phyloP scores from a whole-genome alignment of 1,140 invertebrate genomes.

The Drosophila elegans region DNA sequence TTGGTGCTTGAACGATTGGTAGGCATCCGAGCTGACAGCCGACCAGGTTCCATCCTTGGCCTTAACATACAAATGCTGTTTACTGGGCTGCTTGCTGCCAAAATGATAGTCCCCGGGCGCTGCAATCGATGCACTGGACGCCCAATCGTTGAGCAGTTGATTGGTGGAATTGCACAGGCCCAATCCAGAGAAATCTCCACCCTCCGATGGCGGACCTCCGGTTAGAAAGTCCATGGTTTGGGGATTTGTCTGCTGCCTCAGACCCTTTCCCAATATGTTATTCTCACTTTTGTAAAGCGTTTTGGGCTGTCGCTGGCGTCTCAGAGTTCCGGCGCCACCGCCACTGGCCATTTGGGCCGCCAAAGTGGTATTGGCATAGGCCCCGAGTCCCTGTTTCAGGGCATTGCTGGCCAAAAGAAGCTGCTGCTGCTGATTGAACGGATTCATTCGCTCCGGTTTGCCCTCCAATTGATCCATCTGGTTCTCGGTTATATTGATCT shows the following conservation, averaged over 20 bases:
- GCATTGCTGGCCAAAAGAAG: slow-evolving; percentile 78
- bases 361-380: slow-evolving; percentile 80
- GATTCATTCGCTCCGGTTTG: slow-evolving; percentile 66
- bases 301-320: slow-evolving; percentile 81
- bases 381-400: slow-evolving; percentile 75
- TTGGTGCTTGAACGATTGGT: slow-evolving; percentile 73
- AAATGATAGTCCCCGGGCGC: slow-evolving; percentile 78
- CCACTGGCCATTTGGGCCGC: slow-evolving; percentile 77
- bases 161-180: slow-evolving; percentile 79
- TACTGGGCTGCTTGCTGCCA: slow-evolving; percentile 78
- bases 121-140: slow-evolving; percentile 73
- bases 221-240: slow-evolving; percentile 65
- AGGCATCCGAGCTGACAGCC: slow-evolving; percentile 79
- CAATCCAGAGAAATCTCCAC: slow-evolving; percentile 62
- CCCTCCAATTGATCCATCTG: slow-evolving; percentile 77
- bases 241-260: slow-evolving; percentile 14
- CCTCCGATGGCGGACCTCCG: slow-evolving; percentile 55
- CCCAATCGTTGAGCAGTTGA: slow-evolving; percentile 82
- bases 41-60: slow-evolving; percentile 84
- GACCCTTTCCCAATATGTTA: slow-evolving; percentile 72
- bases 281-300: slow-evolving; percentile 82
- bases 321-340: slow-evolving; percentile 73
- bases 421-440: slow-evolving; percentile 81
- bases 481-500: slow-evolving; percentile 84
- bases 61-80: slow-evolving; percentile 83